Conservation (phyloP, 2,113 vertebrate genomes). For the Ramphastos sulfuratus region DNA sequence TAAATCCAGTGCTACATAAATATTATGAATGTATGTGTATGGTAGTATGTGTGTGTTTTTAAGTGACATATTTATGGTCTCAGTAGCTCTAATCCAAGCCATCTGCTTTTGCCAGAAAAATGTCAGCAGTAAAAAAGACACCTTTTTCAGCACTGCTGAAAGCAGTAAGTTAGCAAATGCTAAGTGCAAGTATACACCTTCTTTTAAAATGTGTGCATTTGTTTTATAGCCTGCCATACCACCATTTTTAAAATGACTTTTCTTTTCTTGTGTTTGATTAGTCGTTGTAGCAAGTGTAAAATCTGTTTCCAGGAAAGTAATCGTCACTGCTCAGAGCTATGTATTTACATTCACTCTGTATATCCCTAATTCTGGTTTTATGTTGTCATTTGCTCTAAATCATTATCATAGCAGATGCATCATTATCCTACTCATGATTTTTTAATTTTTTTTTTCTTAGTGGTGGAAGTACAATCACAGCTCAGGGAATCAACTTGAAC, state of each 20-base stretch:
- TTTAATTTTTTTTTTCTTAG: conserved; percentile 70
- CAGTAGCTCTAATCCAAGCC: conserved; percentile 37
- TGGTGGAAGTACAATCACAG: conserved; percentile 94
- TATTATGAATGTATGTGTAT: conserved; percentile 41
- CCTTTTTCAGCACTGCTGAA: conserved; percentile 6
- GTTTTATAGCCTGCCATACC: neutral
- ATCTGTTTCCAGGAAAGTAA: neutral
- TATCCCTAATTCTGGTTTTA: conserved; percentile 4
- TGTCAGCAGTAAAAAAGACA: conserved; percentile 17
- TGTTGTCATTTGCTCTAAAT: conserved; percentile 20
- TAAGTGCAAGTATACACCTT: neutral
- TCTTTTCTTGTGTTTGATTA: neutral
- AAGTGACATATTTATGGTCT: conserved; percentile 36
- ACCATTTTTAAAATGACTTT: neutral
- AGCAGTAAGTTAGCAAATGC: neutral
- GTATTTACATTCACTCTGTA: neutral
- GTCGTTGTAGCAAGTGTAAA: neutral
- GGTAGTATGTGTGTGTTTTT: conserved; percentile 10
- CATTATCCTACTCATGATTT: neutral
- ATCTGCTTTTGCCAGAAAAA: conserved; percentile 40
- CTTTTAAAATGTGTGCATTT: neutral
- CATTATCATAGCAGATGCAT: neutral
- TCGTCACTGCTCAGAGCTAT: neutral
- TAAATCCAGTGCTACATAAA: conserved; percentile 52
- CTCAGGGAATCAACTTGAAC: conserved; percentile 88